These are phyloP conservation scores for Brachirus orientalis DNA, from an alignment of 2,113 vertebrate genomes.

Conservation along the genomic window DNA sequence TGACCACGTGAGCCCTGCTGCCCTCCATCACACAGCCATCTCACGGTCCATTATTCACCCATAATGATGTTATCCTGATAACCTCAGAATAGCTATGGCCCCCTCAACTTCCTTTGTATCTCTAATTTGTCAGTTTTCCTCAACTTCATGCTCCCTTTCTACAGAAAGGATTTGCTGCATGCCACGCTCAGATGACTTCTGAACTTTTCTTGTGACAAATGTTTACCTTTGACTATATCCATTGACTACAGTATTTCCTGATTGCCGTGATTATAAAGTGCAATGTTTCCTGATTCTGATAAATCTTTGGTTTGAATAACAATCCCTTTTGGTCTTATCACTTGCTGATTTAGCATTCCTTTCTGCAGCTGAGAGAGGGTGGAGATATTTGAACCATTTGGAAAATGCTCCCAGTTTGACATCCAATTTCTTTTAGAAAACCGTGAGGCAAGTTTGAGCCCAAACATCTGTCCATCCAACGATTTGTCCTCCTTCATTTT, in stretches of 20 bases:
- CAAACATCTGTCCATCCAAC: constrained; percentile 64
- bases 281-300: constrained; percentile 31
- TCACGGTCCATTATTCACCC: constrained; percentile 52
- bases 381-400: constrained; percentile 68
- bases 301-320: constrained; percentile 40
- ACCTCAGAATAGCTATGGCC: constrained; percentile 46
- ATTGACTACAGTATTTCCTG: not conserved
- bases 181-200: constrained; percentile 21
- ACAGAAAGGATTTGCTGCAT: constrained; percentile 33
- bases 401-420: constrained; percentile 70
- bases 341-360: constrained; percentile 58
- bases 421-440: constrained; percentile 56
- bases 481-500: constrained; percentile 44
- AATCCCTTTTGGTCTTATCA: constrained; percentile 24
- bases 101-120: constrained; percentile 43
- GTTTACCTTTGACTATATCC: constrained; percentile 18
- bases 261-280: constrained; percentile 16
- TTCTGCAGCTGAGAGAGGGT: constrained; percentile 62
- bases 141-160: constrained; percentile 16
- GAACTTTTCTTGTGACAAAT: constrained; percentile 31
- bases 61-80: constrained; percentile 57
- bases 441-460: constrained; percentile 51
- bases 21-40: constrained; percentile 34
- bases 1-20: constrained; percentile 37
- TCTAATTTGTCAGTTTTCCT: constrained; percentile 30